Conservation (phyloP, 2,888 invertebrate genomes). For the Acanthosepion lycidas region DNA sequence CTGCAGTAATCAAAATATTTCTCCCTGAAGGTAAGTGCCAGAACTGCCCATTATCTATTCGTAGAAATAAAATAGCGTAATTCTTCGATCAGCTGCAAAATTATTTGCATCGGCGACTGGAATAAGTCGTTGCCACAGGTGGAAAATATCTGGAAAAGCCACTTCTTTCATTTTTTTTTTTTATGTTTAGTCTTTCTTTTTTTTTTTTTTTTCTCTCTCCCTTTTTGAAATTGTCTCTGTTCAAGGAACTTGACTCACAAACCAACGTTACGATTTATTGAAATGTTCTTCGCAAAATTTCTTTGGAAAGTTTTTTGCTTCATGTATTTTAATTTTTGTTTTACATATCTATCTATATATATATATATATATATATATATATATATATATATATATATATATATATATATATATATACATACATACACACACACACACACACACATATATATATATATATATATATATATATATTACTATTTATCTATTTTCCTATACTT, state of each 20-base stretch:
- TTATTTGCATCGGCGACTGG: neutral
- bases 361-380: neutral
- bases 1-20: constrained; percentile 4
- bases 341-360: too few relatives aligned
- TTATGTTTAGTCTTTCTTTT: neutral
- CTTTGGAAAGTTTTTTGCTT: neutral
- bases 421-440: too few relatives aligned
- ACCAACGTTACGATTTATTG: neutral
- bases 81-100: neutral
- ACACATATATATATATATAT: neutral
- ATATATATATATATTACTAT: neutral
- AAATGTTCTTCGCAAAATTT: neutral
- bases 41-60: neutral
- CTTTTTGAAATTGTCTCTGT: neutral
- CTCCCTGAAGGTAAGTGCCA: constrained; percentile 21
- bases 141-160: neutral
- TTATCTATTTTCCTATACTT: neutral
- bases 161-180: too few relatives aligned
- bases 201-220: neutral
- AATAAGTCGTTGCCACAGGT: constrained; percentile 10
- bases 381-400: neutral
- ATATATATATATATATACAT: too few relatives aligned
- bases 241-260: neutral
- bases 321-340: neutral
- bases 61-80: neutral